A percentile compares a stretch with the other conserved stretches of the same genome.
Evolutionary conservation across 2,888 invertebrate species (phyloP).

Genomic region (Drosophila melanocephala): DNA sequence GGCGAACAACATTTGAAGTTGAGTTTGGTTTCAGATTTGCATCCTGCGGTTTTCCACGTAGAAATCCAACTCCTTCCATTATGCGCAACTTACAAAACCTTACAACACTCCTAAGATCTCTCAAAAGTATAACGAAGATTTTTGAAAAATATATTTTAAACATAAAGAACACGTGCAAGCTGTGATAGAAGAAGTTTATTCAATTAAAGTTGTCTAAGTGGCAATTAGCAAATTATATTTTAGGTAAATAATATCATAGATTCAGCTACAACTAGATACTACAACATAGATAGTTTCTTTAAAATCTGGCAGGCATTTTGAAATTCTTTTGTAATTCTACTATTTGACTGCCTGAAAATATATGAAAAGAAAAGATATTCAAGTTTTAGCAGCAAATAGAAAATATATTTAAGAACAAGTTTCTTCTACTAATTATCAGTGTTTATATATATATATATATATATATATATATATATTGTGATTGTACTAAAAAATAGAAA

Average conservation of each 20-base stretch:
- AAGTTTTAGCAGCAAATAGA: neutral
- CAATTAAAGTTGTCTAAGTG: too few species aligned
- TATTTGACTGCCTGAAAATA: neutral
- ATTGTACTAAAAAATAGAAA: neutral
- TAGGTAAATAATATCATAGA: neutral
- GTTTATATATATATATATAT: too few species aligned
- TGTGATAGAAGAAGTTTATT: neutral
- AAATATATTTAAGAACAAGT: neutral
- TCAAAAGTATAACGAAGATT: neutral
- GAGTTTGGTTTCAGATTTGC: neutral
- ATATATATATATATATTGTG: neutral
- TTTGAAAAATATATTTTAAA: neutral
- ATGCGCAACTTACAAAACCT: neutral
- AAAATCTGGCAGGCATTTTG: neutral
- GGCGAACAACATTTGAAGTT: slow-evolving; percentile 54
- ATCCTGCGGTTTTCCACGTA: slow-evolving; percentile 67
- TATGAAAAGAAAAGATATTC: neutral
- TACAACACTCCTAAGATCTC: neutral
- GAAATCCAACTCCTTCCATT: neutral
- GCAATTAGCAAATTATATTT: too few species aligned
- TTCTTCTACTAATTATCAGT: too few species aligned
- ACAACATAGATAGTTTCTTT: too few species aligned
- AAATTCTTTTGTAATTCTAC: neutral
- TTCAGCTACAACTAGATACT: neutral
- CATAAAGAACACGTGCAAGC: neutral